A percentile compares a stretch with the other conserved stretches of the same genome.
Evolutionary conservation across 2,113 vertebrate species (phyloP).

Genomic region (Neoarius graeffei): DNA sequence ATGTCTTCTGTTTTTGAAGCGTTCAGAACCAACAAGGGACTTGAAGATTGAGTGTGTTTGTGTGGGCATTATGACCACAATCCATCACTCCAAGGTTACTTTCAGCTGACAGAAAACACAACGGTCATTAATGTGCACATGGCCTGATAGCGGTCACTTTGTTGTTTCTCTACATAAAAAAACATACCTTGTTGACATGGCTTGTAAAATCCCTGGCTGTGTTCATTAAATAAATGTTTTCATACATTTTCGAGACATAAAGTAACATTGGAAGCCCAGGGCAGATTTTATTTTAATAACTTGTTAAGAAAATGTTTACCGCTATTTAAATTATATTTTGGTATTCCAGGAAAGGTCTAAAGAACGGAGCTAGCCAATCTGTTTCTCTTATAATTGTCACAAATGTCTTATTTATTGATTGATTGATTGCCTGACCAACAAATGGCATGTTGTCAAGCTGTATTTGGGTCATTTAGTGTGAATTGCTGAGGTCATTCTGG

Average conservation of each 20-base stretch:
- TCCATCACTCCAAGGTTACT: constrained; percentile 49
- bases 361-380: neutral
- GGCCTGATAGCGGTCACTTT: neutral
- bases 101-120: constrained; percentile 25
- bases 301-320: neutral
- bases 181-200: neutral
- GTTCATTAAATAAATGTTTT: neutral
- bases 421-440: neutral
- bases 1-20: constrained; percentile 8
- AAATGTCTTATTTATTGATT: neutral
- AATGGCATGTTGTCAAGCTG: constrained; percentile 7
- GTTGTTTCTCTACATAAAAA: neutral
- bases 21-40: constrained; percentile 1
- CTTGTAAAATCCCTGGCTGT: neutral
- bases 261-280: neutral
- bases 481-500: constrained; percentile 59
- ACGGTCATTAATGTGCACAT: neutral
- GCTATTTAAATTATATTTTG: neutral
- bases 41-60: constrained; percentile 37
- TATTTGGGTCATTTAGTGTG: constrained; percentile 24
- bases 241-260: neutral
- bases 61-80: constrained; percentile 24
- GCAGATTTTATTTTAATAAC: neutral
- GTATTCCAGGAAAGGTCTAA: neutral
- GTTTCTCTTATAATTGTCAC: neutral